Conservation (phyloP, 2,113 vertebrate species). For the Amblyornis subalaris region DNA sequence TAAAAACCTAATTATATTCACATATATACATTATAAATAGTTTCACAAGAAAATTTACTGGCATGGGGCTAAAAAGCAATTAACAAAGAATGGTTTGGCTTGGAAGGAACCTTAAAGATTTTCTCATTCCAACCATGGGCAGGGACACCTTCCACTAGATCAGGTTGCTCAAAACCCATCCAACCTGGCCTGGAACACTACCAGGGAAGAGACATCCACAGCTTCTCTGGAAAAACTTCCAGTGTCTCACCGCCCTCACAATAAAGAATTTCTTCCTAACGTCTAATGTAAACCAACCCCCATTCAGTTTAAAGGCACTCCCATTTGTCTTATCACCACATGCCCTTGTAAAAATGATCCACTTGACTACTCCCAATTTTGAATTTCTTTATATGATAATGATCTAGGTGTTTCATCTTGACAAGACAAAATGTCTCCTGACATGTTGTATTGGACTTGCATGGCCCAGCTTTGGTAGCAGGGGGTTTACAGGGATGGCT, state of each 20-base stretch:
- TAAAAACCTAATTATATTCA: not conserved
- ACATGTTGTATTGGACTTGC: not conserved
- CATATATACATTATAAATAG: not conserved
- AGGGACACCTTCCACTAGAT: not conserved
- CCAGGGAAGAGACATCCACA: not conserved
- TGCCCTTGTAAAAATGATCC: not conserved
- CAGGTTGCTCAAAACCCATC: not conserved
- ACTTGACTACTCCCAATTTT: not conserved
- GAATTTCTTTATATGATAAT: not conserved
- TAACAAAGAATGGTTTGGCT: not conserved
- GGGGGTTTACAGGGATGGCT: not conserved
- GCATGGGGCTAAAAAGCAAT: not conserved
- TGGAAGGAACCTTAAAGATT: not conserved
- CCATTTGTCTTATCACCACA: not conserved
- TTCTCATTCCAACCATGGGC: fast-evolving
- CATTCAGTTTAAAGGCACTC: not conserved
- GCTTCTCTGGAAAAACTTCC: not conserved
- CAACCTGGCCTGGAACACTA: not conserved
- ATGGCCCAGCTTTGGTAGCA: fast-evolving
- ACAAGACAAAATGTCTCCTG: not conserved
- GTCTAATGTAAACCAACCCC: too few relatives aligned
- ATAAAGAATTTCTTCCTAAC: not conserved
- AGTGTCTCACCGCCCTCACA: not conserved
- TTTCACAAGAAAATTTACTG: not conserved
- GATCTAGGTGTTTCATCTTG: not conserved